A percentile compares a stretch with the other conserved stretches of the same genome.
phyloP scores from a whole-genome alignment of 2,113 vertebrate species.

The Vidua macroura region DNA sequence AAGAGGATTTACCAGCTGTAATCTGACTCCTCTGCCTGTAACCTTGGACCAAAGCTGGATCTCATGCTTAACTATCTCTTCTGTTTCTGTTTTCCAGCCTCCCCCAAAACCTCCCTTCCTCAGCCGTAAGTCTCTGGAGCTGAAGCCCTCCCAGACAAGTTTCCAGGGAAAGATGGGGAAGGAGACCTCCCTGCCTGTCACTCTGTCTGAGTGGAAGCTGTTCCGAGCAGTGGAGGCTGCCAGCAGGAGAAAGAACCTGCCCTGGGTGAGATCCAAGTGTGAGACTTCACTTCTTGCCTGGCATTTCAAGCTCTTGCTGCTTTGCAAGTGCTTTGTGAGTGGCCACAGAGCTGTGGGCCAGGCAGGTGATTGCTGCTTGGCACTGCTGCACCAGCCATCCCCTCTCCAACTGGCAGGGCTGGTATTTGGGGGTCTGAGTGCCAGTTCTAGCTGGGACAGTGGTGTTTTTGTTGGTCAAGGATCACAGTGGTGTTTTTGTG shows the following conservation, averaged over 20 bases:
- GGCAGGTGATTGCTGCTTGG: not conserved
- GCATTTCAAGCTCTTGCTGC: not conserved
- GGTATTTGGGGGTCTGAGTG: not conserved
- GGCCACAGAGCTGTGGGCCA: not conserved
- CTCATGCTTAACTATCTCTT: not conserved
- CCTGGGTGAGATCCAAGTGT: constrained; percentile 63
- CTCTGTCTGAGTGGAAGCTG: constrained; percentile 77
- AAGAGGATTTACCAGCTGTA: not conserved
- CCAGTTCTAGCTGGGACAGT: not conserved
- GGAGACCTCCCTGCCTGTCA: constrained; percentile 76
- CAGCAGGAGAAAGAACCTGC: constrained; percentile 73
- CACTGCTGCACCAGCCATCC: not conserved
- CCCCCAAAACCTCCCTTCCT: constrained; percentile 83
- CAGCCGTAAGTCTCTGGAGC: constrained; percentile 69
- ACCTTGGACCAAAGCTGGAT: not conserved
- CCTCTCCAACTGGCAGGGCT: not conserved
- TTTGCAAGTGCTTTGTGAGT: not conserved
- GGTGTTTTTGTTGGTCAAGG: not conserved
- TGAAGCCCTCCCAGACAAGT: constrained; percentile 64
- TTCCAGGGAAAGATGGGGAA: constrained; percentile 65
- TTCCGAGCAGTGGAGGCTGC: constrained; percentile 71
- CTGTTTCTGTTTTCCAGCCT: constrained; percentile 67
- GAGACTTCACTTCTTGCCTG: not conserved
- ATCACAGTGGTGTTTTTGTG: not conserved
- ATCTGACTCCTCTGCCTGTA: not conserved